Conservation (phyloP, 2,888 invertebrate genomes). For the Tortrix viridana region DNA sequence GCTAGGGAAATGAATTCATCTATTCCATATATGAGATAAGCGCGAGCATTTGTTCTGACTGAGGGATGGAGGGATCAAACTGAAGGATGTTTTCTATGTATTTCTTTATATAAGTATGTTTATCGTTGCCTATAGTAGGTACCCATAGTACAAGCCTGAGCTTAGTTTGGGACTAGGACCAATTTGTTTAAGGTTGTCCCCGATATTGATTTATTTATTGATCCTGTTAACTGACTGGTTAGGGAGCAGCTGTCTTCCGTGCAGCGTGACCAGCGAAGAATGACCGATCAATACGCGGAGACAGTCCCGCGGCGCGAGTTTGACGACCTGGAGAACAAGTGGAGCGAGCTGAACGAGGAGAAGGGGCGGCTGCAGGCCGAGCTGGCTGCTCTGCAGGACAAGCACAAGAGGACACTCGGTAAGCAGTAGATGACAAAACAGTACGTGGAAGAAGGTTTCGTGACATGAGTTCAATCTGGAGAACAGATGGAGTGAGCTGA, state of each 20-base stretch:
- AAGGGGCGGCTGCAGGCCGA: conserved; percentile 51
- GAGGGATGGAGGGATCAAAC: too few species aligned
- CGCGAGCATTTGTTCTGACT: too few species aligned
- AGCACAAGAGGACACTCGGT: conserved; percentile 60
- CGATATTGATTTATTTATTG: too few species aligned
- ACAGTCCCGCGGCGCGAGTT: conserved; percentile 73
- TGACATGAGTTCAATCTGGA: conserved; percentile 64
- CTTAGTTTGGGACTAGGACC: too few species aligned
- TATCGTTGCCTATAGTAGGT: too few species aligned
- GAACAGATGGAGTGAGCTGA: conserved; percentile 51
- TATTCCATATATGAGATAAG: too few species aligned
- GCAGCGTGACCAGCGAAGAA: conserved; percentile 65
- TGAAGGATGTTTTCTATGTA: too few species aligned
- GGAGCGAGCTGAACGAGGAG: conserved; percentile 51
- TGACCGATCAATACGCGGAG: conserved; percentile 73
- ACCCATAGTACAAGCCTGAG: too few species aligned
- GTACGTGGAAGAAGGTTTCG: conserved; percentile 74
- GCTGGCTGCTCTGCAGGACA: conserved; percentile 54
- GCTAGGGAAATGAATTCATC: too few species aligned
- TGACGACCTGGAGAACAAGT: conserved; percentile 63
- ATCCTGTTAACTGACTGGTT: too few species aligned
- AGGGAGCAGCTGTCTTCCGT: conserved; percentile 73
- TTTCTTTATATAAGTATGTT: too few species aligned
- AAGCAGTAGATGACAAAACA: conserved; percentile 69
- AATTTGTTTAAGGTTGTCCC: too few species aligned